Evolutionary conservation across 2,797 vertebrate species (phyloP), one percentile per base, ranked within the genome.

Genomic region (Pyrocephalus nanus): DNA sequence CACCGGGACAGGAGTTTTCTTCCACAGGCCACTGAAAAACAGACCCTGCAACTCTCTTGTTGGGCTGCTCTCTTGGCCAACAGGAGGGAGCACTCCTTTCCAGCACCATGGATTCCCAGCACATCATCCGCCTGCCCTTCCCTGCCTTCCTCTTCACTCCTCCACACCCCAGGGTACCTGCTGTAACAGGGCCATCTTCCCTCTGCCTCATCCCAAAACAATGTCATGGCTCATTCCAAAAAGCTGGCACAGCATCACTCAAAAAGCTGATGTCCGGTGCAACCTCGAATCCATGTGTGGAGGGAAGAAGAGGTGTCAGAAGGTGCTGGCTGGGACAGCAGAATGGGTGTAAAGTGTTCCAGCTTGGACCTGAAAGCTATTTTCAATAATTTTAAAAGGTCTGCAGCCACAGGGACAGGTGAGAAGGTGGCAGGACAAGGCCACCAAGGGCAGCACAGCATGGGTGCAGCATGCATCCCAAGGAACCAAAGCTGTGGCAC

Each of bases 261-360:
- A 36, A n/a, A 86, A 47, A 42, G 17, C 30, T 75, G 16, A 23
- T 0, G 0, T 16, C 30, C 43, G 38, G 7, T 27, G 73, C 34
- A 55, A 48, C 29, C 67, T 53, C 3, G 2, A 72, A 65, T 30
- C 27, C 50, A n/a, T 0, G 1, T 3, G 22, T 1, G 3, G 21
- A 64, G 15, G 40, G 53, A 90, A 55, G 34, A 72, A 66, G 12
- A 54, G 25, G 6, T 6, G 6, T 30, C 40, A 26, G 40, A 67
- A 92, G 47, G 40, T 1, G 6, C 10, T 32, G 55, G n/a, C 50
- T 51, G 9, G 13, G 25, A 48, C 9, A 60, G 67, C 30, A 42
- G 34, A 80, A 62, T 0, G 6, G 12, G 12, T 22, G 2, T 5
- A 30, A 62, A 42, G 19, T 48, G 13, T 36, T 88, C 50, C 38